Conservation (phyloP, 2,888 invertebrate species). For the Hirtodrosophila alboralis region DNA sequence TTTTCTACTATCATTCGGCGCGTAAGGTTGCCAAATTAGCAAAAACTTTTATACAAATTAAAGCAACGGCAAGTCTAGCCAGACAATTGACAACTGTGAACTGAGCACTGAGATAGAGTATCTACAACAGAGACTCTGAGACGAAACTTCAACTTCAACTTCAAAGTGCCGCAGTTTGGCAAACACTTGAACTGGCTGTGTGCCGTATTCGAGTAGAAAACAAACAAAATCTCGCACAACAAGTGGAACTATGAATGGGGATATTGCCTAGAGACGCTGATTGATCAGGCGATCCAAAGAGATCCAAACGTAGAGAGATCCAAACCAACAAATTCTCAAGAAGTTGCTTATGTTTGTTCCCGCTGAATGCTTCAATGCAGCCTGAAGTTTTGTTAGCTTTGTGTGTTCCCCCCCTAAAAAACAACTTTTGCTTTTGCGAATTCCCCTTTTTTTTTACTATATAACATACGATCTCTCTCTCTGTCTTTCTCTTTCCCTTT, state of each 20-base stretch:
- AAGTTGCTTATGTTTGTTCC: conserved; percentile 76
- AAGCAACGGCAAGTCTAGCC: conserved; percentile 9
- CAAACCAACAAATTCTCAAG: conserved; percentile 61
- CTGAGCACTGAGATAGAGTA: too few relatives aligned
- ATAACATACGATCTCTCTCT: conserved; percentile 1
- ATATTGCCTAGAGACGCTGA: conserved; percentile 34
- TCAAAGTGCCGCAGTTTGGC: conserved; percentile 74
- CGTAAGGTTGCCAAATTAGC: conserved; percentile 47
- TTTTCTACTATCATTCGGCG: too few relatives aligned
- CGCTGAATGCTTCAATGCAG: conserved; percentile 75
- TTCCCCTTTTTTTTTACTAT: conserved; percentile 15
- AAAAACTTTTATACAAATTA: conserved; percentile 68
- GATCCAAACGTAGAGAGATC: conserved; percentile 43
- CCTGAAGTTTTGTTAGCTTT: conserved; percentile 49
- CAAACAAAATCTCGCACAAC: conserved; percentile 62
- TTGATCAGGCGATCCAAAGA: conserved; percentile 65
- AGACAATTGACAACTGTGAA: too few relatives aligned
- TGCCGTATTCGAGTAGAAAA: conserved; percentile 75
- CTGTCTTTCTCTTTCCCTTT: neutral
- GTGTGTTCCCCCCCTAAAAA: conserved; percentile 15
- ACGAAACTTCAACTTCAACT: conserved; percentile 3
- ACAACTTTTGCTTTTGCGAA: conserved; percentile 59
- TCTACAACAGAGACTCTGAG: conserved; percentile 3
- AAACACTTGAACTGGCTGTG: conserved; percentile 69
- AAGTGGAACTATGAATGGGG: conserved; percentile 71